Conservation (phyloP, 2,888 invertebrate genomes). For the Bombyx huttoni region DNA sequence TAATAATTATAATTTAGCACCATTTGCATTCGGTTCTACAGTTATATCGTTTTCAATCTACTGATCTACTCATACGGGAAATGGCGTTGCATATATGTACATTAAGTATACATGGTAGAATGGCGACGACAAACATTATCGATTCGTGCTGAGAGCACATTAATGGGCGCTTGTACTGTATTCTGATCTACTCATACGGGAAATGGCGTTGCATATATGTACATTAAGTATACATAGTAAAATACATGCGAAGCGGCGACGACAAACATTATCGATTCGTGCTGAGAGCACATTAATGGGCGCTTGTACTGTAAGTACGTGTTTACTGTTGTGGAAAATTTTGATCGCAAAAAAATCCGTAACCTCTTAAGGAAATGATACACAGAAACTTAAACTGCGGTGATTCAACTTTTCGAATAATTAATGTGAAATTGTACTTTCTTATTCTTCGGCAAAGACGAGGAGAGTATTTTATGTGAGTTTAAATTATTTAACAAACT, state of each 20-base stretch:
- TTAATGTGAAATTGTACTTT: too few relatives aligned
- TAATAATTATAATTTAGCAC: too few relatives aligned
- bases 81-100: neutral
- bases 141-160: neutral
- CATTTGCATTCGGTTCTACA: too few relatives aligned
- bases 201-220: neutral
- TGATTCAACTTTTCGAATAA: too few relatives aligned
- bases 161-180: neutral
- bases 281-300: neutral
- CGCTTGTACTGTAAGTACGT: neutral
- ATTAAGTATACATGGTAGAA: constrained; percentile 3
- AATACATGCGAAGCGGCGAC: constrained; percentile 1
- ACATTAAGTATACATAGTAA: constrained; percentile 5
- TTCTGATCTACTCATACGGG: neutral
- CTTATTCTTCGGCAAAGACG: too few relatives aligned
- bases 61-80: neutral
- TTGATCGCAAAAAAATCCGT: neutral
- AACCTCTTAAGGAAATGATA: neutral
- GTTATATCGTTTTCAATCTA: too few relatives aligned
- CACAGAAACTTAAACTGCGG: too few relatives aligned
- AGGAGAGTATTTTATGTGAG: too few relatives aligned
- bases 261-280: neutral
- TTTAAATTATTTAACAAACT: too few relatives aligned
- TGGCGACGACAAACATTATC: neutral
- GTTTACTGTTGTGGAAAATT: neutral